Evolutionary conservation across 2,888 invertebrate species (phyloP).

Genomic region (Tethea ocularis): DNA sequence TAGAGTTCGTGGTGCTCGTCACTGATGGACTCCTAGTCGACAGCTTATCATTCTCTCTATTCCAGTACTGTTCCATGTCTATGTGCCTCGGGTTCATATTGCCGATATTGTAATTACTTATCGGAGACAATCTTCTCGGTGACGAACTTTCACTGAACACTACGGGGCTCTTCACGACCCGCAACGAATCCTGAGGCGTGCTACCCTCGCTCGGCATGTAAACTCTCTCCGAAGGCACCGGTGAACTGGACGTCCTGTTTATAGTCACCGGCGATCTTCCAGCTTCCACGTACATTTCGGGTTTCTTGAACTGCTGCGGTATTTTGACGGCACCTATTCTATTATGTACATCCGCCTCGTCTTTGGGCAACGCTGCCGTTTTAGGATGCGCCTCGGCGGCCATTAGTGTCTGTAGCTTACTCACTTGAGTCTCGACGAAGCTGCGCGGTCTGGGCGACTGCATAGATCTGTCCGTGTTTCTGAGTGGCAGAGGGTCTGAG

Average conservation of each 20-base stretch:
- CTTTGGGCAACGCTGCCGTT: slow-evolving; percentile 49
- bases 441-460: slow-evolving; percentile 62
- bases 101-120: slow-evolving; percentile 78
- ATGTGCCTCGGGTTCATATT: slow-evolving; percentile 80
- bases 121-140: slow-evolving; percentile 72
- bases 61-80: slow-evolving; percentile 74
- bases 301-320: slow-evolving; percentile 61
- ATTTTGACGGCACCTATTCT: slow-evolving; percentile 65
- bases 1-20: slow-evolving; percentile 61
- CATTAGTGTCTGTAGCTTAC: slow-evolving; percentile 70
- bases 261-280: slow-evolving; percentile 57
- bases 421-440: slow-evolving; percentile 78
- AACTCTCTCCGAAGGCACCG: slow-evolving; percentile 47
- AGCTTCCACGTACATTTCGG: slow-evolving; percentile 47
- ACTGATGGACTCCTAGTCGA: slow-evolving; percentile 64
- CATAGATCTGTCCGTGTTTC: slow-evolving; percentile 39
- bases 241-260: slow-evolving; percentile 65
- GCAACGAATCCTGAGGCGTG: slow-evolving; percentile 66
- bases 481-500: slow-evolving; percentile 39
- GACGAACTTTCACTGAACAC: slow-evolving; percentile 76
- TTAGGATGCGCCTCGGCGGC: slow-evolving; percentile 66
- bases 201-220: slow-evolving; percentile 50
- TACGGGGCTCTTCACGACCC: slow-evolving; percentile 64
- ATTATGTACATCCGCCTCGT: slow-evolving; percentile 57
- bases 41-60: slow-evolving; percentile 62